A percentile compares a stretch with the other conserved stretches of the same genome.
Conservation (phyloP, 2,113 vertebrate genomes). For the Narcine bancroftii region DNA sequence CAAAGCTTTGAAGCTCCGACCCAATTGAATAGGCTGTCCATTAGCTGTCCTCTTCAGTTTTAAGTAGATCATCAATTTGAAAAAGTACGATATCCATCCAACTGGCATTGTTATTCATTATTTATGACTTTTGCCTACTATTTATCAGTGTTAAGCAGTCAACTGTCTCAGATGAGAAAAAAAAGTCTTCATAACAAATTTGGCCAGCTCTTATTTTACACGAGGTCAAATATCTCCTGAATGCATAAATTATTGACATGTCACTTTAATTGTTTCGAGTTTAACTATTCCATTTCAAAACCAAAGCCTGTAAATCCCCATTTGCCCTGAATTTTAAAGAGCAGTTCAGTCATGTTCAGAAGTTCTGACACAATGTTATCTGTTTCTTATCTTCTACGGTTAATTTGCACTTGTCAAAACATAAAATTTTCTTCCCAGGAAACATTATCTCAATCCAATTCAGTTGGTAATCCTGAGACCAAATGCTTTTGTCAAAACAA, state of each 20-base stretch:
- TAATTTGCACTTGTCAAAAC: conserved; percentile 7
- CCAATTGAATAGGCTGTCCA: neutral
- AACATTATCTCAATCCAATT: conserved; percentile 41
- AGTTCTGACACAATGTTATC: neutral
- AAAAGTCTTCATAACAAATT: neutral
- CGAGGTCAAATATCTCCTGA: neutral
- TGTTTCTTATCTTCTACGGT: neutral
- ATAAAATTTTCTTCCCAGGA: neutral
- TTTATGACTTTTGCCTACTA: neutral
- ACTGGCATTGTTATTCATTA: neutral
- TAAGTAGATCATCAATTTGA: neutral
- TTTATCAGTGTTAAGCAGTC: neutral
- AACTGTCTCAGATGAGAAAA: neutral
- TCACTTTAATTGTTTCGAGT: neutral
- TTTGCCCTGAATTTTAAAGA: neutral
- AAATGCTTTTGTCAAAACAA: conserved; percentile 42
- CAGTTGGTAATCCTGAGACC: conserved; percentile 47
- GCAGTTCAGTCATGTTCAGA: neutral
- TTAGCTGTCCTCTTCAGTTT: neutral
- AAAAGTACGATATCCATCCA: neutral
- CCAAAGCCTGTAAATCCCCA: neutral
- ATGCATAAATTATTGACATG: neutral
- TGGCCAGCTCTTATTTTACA: neutral
- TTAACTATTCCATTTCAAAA: neutral
- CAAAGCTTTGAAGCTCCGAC: neutral